These are phyloP conservation scores for Tyrannus savana DNA, from an alignment of 2,113 vertebrate genomes.

Conservation along the genomic window DNA sequence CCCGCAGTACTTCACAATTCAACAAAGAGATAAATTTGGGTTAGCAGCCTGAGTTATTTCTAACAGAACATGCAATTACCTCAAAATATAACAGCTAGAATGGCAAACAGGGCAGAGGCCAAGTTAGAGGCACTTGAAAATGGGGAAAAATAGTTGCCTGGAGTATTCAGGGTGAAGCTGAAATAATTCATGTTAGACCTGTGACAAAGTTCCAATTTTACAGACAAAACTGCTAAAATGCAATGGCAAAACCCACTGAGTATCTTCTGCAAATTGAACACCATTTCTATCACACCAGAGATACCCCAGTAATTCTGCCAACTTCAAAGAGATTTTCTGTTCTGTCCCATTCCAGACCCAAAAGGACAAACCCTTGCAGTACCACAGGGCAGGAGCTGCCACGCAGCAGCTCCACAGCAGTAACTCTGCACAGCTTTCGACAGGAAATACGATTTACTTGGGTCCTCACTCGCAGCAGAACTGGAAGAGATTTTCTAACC, in stretches of 20 bases:
- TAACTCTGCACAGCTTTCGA: rapidly evolving
- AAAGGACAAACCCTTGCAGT: not conserved
- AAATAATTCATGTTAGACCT: not conserved
- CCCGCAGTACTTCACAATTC: not conserved
- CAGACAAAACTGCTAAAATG: not conserved
- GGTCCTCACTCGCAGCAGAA: not conserved
- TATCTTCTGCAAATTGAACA: not conserved
- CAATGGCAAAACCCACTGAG: not conserved
- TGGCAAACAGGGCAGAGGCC: not conserved
- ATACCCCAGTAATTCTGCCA: not conserved
- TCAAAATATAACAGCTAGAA: not conserved
- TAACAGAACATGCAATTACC: not conserved
- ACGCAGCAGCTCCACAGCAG: not conserved
- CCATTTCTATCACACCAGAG: not conserved
- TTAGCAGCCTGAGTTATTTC: not conserved
- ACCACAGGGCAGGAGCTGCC: not conserved
- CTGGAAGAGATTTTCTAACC: not conserved
- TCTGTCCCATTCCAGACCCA: not conserved
- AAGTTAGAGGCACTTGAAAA: not conserved
- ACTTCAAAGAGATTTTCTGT: not conserved
- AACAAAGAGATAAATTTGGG: not conserved
- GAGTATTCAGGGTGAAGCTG: not conserved
- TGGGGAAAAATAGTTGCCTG: not conserved
- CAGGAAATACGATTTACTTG: not conserved
- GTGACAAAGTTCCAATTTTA: not conserved